Percentiles rank a stretch among this genome's conserved stretches.
phyloP scores from a whole-genome alignment of 2,113 vertebrate species.

The Gambusia affinis region DNA sequence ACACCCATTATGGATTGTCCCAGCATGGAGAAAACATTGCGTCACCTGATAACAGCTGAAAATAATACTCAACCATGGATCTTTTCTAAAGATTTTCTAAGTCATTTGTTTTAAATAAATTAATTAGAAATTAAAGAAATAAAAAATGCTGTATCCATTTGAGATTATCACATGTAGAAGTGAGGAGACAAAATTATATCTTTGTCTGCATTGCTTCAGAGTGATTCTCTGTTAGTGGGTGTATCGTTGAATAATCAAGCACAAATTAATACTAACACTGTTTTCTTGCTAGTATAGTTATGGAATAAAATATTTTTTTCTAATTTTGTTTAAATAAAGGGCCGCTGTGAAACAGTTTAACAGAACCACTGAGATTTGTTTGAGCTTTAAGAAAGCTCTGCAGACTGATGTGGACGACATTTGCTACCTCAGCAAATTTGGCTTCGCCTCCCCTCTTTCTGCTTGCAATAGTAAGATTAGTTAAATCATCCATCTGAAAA shows the following conservation, averaged over 20 bases:
- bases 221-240: constrained; percentile 24
- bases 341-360: not conserved
- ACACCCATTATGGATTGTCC: constrained; percentile 37
- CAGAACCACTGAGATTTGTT: constrained; percentile 18
- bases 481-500: constrained; percentile 8
- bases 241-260: constrained; percentile 12
- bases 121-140: not conserved
- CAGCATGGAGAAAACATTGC: constrained; percentile 29
- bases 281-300: not conserved
- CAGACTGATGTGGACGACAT: constrained; percentile 45
- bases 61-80: not conserved
- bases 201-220: not conserved
- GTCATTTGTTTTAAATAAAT: not conserved
- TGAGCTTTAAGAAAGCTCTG: constrained; percentile 41
- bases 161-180: not conserved
- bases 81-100: not conserved
- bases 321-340: not conserved
- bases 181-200: not conserved
- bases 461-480: constrained; percentile 23
- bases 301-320: not conserved
- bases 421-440: constrained; percentile 71
- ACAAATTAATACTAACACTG: not conserved
- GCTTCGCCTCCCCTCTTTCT: constrained; percentile 41
- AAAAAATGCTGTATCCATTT: not conserved
- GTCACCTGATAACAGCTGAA: constrained; percentile 28